Evolutionary conservation across 1,140 invertebrate genomes (phyloP).

Genomic region (Amyelois transitella): DNA sequence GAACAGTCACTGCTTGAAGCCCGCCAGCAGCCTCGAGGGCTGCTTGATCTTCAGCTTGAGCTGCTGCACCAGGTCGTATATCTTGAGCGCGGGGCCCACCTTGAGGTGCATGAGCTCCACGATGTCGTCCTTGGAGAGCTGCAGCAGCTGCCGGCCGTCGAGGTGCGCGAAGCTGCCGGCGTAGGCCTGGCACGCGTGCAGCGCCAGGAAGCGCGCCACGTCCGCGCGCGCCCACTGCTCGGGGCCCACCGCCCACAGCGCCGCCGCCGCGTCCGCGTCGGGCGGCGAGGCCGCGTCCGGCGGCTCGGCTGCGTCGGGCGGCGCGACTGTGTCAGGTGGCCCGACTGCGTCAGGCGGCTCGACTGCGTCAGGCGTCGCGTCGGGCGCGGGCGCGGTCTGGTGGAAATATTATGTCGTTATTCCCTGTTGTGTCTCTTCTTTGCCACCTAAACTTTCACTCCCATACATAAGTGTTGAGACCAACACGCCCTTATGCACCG

Average conservation of each 20-base stretch:
- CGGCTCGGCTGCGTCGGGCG: too few relatives aligned
- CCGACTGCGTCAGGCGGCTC: too few relatives aligned
- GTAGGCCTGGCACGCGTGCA: conserved; percentile 93
- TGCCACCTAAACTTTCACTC: too few relatives aligned
- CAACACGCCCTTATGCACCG: too few relatives aligned
- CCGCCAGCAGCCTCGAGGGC: conserved; percentile 76
- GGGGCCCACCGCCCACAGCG: conserved; percentile 55
- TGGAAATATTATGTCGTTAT: too few relatives aligned
- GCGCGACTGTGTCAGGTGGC: too few relatives aligned
- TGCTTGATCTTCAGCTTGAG: conserved; percentile 88
- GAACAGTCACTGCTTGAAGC: conserved; percentile 26
- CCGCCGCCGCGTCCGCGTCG: too few relatives aligned
- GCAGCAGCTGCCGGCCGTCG: conserved; percentile 86
- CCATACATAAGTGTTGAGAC: too few relatives aligned
- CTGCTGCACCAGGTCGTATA: conserved; percentile 92
- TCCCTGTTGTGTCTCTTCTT: too few relatives aligned
- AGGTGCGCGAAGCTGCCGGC: conserved; percentile 90
- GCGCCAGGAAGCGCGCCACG: conserved; percentile 89
- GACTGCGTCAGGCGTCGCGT: too few relatives aligned
- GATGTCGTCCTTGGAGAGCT: conserved; percentile 91
- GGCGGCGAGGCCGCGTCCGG: too few relatives aligned
- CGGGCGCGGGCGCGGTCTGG: too few relatives aligned
- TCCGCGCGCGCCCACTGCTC: conserved; percentile 86
- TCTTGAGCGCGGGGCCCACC: conserved; percentile 95
- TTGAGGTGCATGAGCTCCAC: conserved; percentile 93